phyloP scores from a whole-genome alignment of 2,797 vertebrate genomes.

The Simalia tracyae region DNA sequence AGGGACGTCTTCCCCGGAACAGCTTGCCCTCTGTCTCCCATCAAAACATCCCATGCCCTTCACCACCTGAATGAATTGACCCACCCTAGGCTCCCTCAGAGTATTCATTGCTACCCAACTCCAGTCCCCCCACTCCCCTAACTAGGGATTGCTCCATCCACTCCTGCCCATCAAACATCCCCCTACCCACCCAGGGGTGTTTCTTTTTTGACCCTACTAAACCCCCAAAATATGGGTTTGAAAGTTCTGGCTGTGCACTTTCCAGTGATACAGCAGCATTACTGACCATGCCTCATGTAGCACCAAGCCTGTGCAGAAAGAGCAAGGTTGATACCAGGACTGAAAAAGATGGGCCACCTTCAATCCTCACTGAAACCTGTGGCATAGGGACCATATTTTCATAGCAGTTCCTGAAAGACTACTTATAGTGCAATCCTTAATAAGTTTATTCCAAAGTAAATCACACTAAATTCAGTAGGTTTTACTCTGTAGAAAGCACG shows the following conservation, averaged over 20 bases:
- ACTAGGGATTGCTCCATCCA: too few species aligned
- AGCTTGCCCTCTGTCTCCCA: too few species aligned
- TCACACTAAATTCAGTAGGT: neutral
- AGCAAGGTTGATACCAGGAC: neutral
- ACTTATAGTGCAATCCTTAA: neutral
- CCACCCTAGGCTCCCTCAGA: too few species aligned
- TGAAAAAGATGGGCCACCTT: neutral
- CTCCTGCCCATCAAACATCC: too few species aligned
- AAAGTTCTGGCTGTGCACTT: neutral
- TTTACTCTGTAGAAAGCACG: neutral
- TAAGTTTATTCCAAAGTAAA: neutral
- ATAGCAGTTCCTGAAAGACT: constrained; percentile 2
- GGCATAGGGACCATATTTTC: neutral
- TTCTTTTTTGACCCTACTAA: neutral
- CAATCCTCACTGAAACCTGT: neutral
- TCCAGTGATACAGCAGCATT: neutral
- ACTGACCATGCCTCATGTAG: neutral
- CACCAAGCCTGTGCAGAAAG: neutral
- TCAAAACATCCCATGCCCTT: too few species aligned
- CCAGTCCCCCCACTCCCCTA: too few species aligned
- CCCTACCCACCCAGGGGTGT: too few species aligned
- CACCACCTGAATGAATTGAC: too few species aligned
- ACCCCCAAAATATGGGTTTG: neutral
- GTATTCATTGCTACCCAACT: too few species aligned
- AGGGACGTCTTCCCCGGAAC: too few species aligned